Percentiles rank a stretch among this genome's conserved stretches.
phyloP scores from a whole-genome alignment of 1,140 invertebrate species.

The Zaprionus nigranus region DNA sequence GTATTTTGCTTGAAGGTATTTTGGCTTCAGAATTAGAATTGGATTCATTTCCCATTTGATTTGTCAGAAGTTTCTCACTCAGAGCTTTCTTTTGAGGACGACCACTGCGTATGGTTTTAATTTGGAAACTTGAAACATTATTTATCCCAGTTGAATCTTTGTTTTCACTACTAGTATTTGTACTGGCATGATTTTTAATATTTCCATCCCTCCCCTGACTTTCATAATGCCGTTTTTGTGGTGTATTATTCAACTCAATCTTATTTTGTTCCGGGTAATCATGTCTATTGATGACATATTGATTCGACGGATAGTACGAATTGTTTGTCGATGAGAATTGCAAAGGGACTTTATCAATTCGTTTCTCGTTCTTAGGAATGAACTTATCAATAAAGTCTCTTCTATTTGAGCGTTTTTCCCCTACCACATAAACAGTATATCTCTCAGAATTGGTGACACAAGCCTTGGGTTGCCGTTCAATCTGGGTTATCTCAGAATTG shows the following conservation, averaged over 20 bases:
- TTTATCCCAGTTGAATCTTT: neutral
- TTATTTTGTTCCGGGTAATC: neutral
- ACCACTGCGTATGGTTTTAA: neutral
- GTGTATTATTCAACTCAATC: neutral
- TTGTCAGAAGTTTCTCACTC: too few species aligned
- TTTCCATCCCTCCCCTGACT: neutral
- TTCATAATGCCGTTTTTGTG: neutral
- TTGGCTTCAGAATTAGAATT: too few species aligned
- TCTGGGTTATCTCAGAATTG: neutral
- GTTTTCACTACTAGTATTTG: neutral
- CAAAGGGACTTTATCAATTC: conserved; percentile 2
- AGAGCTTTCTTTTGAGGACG: too few species aligned
- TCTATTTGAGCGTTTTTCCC: neutral
- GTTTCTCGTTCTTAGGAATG: neutral
- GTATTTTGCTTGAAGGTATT: too few species aligned
- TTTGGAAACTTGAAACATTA: neutral
- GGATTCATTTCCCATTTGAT: too few species aligned
- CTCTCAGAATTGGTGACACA: neutral
- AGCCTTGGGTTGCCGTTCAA: too few species aligned
- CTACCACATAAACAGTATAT: neutral
- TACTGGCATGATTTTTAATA: neutral
- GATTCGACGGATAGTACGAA: neutral
- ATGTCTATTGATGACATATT: neutral
- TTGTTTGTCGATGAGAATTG: conserved; percentile 7
- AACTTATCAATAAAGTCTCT: neutral